phyloP scores from a whole-genome alignment of 2,888 invertebrate genomes.

The Tridacna crocea region DNA sequence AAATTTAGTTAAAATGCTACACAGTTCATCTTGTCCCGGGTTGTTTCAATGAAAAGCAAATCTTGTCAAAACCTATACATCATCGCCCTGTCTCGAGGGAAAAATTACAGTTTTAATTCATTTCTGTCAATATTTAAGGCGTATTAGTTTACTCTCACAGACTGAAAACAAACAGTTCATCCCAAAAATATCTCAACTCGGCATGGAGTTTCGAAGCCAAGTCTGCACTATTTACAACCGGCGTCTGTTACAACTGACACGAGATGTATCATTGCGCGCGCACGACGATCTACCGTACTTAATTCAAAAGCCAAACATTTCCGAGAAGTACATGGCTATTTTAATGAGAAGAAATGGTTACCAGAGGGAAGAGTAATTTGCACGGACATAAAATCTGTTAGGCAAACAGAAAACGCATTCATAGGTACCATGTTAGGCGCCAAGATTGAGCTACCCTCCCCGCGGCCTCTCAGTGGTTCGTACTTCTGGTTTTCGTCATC shows the following conservation, averaged over 20 bases:
- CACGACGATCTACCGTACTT: background rate
- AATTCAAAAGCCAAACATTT: background rate
- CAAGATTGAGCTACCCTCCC: conserved; percentile 28
- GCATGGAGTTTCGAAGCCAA: too few relatives aligned
- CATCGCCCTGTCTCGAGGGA: background rate
- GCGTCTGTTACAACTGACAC: too few relatives aligned
- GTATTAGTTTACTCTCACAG: background rate
- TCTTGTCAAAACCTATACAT: too few relatives aligned
- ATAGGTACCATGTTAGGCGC: conserved; percentile 44
- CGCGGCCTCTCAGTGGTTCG: conserved; percentile 29
- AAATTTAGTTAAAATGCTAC: too few relatives aligned
- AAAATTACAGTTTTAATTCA: background rate
- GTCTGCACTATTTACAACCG: too few relatives aligned
- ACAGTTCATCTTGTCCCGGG: too few relatives aligned
- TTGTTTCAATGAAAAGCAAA: too few relatives aligned
- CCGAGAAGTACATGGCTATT: conserved; percentile 38
- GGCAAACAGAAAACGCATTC: conserved; percentile 46
- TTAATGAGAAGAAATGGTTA: conserved; percentile 49
- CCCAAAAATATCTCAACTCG: background rate
- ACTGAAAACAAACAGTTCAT: background rate
- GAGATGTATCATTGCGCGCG: background rate
- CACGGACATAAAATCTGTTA: conserved; percentile 57
- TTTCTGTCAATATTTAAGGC: conserved; percentile 16
- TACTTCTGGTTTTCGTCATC: conserved; percentile 55
- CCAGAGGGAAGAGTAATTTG: conserved; percentile 52